Conservation (phyloP, 2,113 vertebrate species). For the Gambusia holbrooki region DNA sequence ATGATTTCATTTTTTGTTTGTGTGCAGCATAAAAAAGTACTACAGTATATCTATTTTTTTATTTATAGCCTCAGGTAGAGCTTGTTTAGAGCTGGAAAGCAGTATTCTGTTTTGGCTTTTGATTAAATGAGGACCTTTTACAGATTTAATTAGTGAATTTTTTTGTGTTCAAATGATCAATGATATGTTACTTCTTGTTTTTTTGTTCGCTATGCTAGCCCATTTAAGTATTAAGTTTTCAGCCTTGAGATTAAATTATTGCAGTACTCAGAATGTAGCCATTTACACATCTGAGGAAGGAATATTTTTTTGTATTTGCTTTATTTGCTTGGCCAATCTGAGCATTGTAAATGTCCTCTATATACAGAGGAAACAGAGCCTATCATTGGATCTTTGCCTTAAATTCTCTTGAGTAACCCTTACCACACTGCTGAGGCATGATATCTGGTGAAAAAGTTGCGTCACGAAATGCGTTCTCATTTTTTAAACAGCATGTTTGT, state of each 20-base stretch:
- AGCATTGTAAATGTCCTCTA: background rate
- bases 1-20: background rate
- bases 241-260: background rate
- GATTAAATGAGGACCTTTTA: too few relatives aligned
- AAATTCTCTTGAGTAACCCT: constrained; percentile 41
- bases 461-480: constrained; percentile 41
- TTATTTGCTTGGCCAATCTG: constrained; percentile 18
- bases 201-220: background rate
- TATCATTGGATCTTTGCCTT: constrained; percentile 26
- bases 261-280: background rate
- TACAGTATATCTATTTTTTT: background rate
- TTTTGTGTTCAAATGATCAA: too few relatives aligned
- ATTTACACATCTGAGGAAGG: background rate
- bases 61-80: too few relatives aligned
- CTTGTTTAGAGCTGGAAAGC: background rate
- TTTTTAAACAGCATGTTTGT: constrained; percentile 40
- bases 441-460: constrained; percentile 37
- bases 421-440: constrained; percentile 9
- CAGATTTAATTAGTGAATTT: too few relatives aligned
- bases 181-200: background rate
- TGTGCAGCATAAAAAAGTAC: background rate
- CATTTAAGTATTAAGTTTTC: background rate
- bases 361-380: constrained; percentile 21
- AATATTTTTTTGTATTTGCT: constrained; percentile 23
- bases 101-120: background rate